Percentiles rank a stretch among this genome's conserved stretches.
Conservation (phyloP, 2,797 vertebrate genomes). For the Alectoris magna region DNA sequence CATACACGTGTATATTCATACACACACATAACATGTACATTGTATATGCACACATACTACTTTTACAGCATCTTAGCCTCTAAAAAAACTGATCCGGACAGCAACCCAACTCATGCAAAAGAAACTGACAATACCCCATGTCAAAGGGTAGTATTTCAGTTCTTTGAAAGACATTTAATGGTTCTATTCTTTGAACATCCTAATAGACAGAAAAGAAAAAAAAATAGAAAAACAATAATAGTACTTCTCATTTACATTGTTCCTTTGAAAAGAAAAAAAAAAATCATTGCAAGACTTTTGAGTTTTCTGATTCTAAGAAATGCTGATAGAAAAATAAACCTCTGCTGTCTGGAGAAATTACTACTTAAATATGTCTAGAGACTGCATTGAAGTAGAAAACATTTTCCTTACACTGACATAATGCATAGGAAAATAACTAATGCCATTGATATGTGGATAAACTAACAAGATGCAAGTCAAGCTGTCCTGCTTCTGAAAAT, state of each 20-base stretch:
- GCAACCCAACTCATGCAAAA: not conserved
- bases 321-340: not conserved
- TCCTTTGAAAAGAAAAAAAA: not conserved
- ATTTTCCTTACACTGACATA: not conserved
- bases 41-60: not conserved
- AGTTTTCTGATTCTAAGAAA: not conserved
- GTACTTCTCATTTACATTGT: not conserved
- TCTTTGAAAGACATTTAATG: not conserved
- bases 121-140: not conserved
- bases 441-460: not conserved
- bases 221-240: not conserved
- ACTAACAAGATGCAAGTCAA: not conserved
- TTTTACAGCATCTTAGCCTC: not conserved
- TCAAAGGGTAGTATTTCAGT: fast-evolving
- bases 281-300: not conserved
- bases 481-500: not conserved
- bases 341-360: not conserved
- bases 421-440: not conserved
- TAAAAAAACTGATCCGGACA: not conserved
- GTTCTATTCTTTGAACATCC: not conserved
- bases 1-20: not conserved
- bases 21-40: too few relatives aligned
- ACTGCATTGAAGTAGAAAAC: not conserved
- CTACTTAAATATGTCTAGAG: not conserved
- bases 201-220: not conserved